These are phyloP conservation scores for Sinonovacula constricta DNA, from an alignment of 1,140 invertebrate genomes.

Conservation along the genomic window DNA sequence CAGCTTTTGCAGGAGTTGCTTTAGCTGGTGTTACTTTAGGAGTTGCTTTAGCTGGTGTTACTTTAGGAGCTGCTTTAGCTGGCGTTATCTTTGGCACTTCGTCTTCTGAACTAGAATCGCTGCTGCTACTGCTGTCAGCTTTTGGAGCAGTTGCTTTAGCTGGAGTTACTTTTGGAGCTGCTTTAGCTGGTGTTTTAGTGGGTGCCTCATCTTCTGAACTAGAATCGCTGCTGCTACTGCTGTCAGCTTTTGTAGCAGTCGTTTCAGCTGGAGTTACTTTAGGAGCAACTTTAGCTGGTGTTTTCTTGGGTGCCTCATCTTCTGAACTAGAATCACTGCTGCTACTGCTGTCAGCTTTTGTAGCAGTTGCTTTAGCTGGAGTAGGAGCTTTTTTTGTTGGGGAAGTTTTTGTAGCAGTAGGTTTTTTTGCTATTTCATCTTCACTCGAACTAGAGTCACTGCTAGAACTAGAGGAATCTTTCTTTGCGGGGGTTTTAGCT, in stretches of 20 bases:
- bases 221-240: slow-evolving; percentile 50
- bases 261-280: slow-evolving; percentile 39
- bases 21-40: neutral
- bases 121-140: slow-evolving; percentile 15
- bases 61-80: slow-evolving; percentile 3
- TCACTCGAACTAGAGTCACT: slow-evolving; percentile 51
- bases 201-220: slow-evolving; percentile 51
- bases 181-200: slow-evolving; percentile 31
- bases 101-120: slow-evolving; percentile 16
- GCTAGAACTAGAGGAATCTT: slow-evolving; percentile 22
- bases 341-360: slow-evolving; percentile 20
- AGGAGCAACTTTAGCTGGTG: slow-evolving; percentile 34
- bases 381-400: neutral
- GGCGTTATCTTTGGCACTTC: slow-evolving; percentile 14
- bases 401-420: slow-evolving; percentile 25
- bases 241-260: slow-evolving; percentile 15
- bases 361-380: slow-evolving; percentile 8
- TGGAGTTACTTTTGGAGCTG: slow-evolving; percentile 31
- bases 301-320: slow-evolving; percentile 44
- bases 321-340: slow-evolving; percentile 10
- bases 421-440: slow-evolving; percentile 30
- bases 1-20: slow-evolving; percentile 29
- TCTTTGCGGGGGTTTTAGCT: neutral
- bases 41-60: slow-evolving; percentile 1
- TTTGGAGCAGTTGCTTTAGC: slow-evolving; percentile 22